Evolutionary conservation across 2,113 vertebrate genomes (phyloP), one percentile per base, ranked within the genome.

Genomic region (Excalfactoria chinensis): DNA sequence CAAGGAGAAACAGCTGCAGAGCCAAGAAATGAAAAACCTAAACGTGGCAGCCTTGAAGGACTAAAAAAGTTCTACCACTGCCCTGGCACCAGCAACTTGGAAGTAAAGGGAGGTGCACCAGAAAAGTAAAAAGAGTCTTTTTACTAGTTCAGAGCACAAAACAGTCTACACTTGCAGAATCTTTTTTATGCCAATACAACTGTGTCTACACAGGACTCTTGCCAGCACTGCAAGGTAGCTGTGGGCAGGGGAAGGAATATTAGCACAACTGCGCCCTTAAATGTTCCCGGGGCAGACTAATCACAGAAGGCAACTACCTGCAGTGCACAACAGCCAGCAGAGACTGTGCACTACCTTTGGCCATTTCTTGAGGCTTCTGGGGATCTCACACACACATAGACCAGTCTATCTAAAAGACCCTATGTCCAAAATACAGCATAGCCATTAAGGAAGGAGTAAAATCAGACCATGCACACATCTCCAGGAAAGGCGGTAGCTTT

Each of bases 141-240:
- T 94, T 80, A 88, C 88, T 81, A 93, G 53, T 66, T 48, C 66
- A 53, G 37, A 67, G 68, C 79, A 91, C 83, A 91, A 87, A 93
- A 76, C 69, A 93, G 51, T 44, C 90, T 85, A 73, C 44, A 55
- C 43, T 77, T 56, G 74, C 81, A 95, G 75, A 37, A 91, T 51
- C 35, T 64, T 32, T 92, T 85, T 83, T 26, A 35, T 48, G 89
- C 87, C 94, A 96, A 43, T 83, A 86, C n/a, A 92, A 96, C 91
- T 60, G 37, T 76, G 75, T 86, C 75, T 73, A 92, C 85, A 89
- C 7, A 89, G 69, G 53, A 62, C 37, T 58, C 72, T 2, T 81
- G 89, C 91, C 94, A 95, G 74, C n/a, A 64, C 58, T 71, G 64
- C 89, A 85, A 91, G 46, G 86, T 60, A 92, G 84, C 51, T 88